Conservation (phyloP, 2,113 vertebrate genomes). For the Marcusenius ussheri region DNA sequence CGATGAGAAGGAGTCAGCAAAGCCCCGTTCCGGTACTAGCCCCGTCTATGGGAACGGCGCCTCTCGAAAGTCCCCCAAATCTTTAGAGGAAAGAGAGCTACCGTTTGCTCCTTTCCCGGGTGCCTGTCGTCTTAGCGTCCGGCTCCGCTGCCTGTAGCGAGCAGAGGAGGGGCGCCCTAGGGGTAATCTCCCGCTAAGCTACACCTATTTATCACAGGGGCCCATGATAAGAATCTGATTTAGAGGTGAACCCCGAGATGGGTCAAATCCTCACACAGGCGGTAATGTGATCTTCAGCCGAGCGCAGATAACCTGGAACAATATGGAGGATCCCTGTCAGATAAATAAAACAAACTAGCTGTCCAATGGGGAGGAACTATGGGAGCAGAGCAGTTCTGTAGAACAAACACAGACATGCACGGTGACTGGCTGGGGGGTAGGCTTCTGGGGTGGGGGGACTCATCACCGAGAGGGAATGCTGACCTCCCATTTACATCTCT, state of each 20-base stretch:
- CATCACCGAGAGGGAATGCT: slow-evolving; percentile 21
- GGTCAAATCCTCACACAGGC: slow-evolving; percentile 73
- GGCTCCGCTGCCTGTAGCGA: slow-evolving; percentile 37
- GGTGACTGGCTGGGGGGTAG: background rate
- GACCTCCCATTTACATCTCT: background rate
- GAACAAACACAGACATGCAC: slow-evolving; percentile 24
- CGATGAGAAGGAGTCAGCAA: slow-evolving; percentile 59
- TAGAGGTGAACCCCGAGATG: slow-evolving; percentile 77
- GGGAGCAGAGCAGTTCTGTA: background rate
- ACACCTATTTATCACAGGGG: slow-evolving; percentile 84
- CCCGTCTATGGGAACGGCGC: slow-evolving; percentile 43
- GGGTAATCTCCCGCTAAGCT: slow-evolving; percentile 78
- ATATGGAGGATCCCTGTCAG: slow-evolving; percentile 77
- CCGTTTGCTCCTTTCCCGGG: slow-evolving; percentile 46
- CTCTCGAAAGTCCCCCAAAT: slow-evolving; percentile 61
- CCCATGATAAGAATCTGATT: slow-evolving; percentile 92
- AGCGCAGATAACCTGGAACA: slow-evolving; percentile 82
- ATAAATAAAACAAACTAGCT: slow-evolving; percentile 89
- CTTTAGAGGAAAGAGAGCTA: slow-evolving; percentile 62
- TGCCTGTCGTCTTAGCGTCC: slow-evolving; percentile 55
- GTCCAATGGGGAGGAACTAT: slow-evolving; percentile 63
- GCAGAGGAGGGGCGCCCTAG: slow-evolving; percentile 46
- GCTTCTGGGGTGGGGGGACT: slow-evolving; percentile 9
- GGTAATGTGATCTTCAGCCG: slow-evolving; percentile 75
- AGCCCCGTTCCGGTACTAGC: slow-evolving; percentile 37